Evolutionary conservation across 2,113 vertebrate genomes (phyloP).

Genomic region (Mirounga angustirostris): DNA sequence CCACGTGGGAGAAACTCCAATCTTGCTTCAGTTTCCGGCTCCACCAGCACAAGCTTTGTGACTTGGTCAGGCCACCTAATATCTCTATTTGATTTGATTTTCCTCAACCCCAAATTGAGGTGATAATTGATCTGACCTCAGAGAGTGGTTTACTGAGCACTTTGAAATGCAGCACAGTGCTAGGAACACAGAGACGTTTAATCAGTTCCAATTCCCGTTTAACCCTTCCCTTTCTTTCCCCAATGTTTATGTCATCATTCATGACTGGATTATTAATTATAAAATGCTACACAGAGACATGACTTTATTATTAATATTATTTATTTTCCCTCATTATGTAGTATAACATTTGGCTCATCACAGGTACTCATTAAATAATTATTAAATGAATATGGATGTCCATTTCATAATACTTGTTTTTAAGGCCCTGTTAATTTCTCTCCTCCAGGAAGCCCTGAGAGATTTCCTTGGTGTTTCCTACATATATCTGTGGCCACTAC

Average conservation of each 20-base stretch:
- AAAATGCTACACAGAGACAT: not conserved
- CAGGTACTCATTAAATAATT: not conserved
- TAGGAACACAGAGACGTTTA: not conserved
- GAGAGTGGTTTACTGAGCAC: not conserved
- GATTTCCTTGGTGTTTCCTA: not conserved
- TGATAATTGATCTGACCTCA: not conserved
- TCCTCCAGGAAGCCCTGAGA: not conserved
- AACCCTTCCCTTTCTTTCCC: not conserved
- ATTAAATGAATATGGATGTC: not conserved
- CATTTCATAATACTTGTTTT: not conserved
- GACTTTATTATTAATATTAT: not conserved
- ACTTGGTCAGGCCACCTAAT: not conserved
- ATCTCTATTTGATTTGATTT: not conserved
- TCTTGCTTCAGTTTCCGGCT: not conserved
- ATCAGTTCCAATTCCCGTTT: not conserved
- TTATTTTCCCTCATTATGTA: not conserved
- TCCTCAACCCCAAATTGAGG: not conserved
- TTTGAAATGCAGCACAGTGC: not conserved
- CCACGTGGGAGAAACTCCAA: not conserved
- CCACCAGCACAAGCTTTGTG: not conserved
- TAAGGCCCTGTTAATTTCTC: not conserved
- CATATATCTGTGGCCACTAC: not conserved
- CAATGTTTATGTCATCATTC: not conserved
- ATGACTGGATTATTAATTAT: not conserved
- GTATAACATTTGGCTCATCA: not conserved